Percentiles rank a stretch among this genome's conserved stretches.
Conservation (phyloP, 2,113 vertebrate species). For the Eolophus roseicapilla region DNA sequence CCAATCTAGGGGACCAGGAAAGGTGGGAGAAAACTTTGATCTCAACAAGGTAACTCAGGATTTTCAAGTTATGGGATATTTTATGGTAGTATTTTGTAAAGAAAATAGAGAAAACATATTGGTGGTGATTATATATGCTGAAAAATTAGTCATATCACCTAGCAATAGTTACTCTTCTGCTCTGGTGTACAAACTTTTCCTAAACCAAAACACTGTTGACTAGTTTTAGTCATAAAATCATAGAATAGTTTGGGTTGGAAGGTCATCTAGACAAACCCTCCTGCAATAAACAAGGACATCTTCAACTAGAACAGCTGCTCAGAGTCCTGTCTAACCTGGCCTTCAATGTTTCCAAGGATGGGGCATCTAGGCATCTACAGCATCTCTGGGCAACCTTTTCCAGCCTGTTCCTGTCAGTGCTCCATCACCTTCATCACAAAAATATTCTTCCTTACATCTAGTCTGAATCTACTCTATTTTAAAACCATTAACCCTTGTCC, state of each 20-base stretch:
- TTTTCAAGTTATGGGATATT: neutral
- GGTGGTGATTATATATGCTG: neutral
- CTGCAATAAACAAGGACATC: neutral
- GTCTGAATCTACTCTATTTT: neutral
- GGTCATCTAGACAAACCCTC: fast-evolving
- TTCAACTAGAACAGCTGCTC: neutral
- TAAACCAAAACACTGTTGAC: fast-evolving
- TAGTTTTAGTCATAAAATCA: neutral
- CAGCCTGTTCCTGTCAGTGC: neutral
- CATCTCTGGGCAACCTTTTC: neutral
- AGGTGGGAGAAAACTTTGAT: neutral
- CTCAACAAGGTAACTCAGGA: neutral
- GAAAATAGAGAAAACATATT: neutral
- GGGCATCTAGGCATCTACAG: neutral
- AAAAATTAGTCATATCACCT: neutral
- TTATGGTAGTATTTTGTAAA: neutral
- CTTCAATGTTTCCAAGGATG: neutral
- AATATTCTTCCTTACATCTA: neutral
- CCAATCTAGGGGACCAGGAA: neutral
- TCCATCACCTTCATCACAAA: neutral
- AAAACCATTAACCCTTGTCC: neutral
- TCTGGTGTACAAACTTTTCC: neutral
- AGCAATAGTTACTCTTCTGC: neutral
- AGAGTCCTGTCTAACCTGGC: fast-evolving
- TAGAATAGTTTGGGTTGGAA: neutral